Base-by-base conservation (phyloP, 2,113 vertebrate genomes). In the Verasper variegatus region DNA sequence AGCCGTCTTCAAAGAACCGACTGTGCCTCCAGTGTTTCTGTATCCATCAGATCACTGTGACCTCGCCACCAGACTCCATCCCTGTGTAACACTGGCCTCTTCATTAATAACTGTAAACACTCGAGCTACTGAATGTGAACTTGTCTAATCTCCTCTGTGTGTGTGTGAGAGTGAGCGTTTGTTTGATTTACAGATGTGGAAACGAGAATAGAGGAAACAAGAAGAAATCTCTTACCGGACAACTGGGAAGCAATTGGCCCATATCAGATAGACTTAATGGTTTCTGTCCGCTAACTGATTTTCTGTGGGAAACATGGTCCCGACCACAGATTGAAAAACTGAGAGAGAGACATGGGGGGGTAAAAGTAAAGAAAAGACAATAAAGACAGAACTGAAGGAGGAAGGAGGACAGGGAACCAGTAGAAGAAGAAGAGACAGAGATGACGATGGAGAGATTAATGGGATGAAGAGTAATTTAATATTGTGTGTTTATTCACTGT, bases 91-190 rank as follows among this genome's bases (percentile, higher is more conserved):
- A 66, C 70, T 75, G 56, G 49, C 20, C 23, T 67, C 65, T 81
- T 85, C 59, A 84, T 86, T 79, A 68, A 73, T 76, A 80, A 31
- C 31, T 31, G 31, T 31, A 5, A 31, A 85, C 78, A 86, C 64
- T 65, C 42, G 56, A 27, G 74, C 73, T 58, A 70, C 61, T 82
- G 56, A 85, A 78, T 71, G 45, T 59, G 49, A 78, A 78, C 63
- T 59, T 69, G 73, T 83, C 80, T 73, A 42, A 85, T 88, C 60
- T 58, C 2, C 17, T 23, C 9, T 45, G 37, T 45, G 24, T 70
- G 35, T 68, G 24, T 78, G 40, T 45, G 49, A 35, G 24, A 76
- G 40, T 45, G 45, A 10, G 51, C 18, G 59, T 9, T 47, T 58
- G 59, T 18, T 66, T 80, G 74, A 79, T 20, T n/a, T 54, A 51